Base-by-base conservation (phyloP, 2,888 invertebrate genomes). In the Fissipunctia ypsillon region DNA sequence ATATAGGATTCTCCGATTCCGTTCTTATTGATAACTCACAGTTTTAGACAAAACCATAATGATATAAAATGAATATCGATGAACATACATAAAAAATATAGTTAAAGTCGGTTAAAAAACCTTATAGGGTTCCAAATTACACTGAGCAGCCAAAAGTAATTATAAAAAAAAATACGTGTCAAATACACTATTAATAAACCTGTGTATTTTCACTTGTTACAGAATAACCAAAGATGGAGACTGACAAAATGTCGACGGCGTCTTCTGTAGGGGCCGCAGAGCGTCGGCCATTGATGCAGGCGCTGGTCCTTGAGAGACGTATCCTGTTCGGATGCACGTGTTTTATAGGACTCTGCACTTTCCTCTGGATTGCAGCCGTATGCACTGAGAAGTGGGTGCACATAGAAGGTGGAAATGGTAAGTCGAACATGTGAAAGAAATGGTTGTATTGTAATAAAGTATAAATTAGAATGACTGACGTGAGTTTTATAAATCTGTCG, bases 321-420 rank as follows among this genome's bases (percentile, higher is more conserved):
- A 96, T 97, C n/a, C 96, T 98, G 48, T 97, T 98, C 71, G 97
- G 96, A 1, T 97, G 98, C 88, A 98, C 98, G 0, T 91, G 97
- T 19, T 93, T 97, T 19, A 96, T 98, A 60, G 97, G 97, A 0
- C 87, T 98, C 0, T 97, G 97, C 38, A 96, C 97, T 6, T 96
- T 98, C 69, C 90, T 98, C 56, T 98, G 98, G 98, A 97, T 97
- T 60, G 94, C 97, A 22, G 97, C 98, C 35, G 97, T 98, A 64
- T 97, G 97, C 79, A 98, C 98, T 5, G 97, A 97, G 89, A 97
- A 97, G 88, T 98, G 98, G 98, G 97, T 97, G 85, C 96, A 97
- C 59, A 96, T 98, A 78, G 92, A 91, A 80, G 94, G 93, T 57
- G 93, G 91, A 28, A 86, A 91, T 80, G 95, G 96, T 96, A 79